Conservation (phyloP, 2,113 vertebrate genomes). For the Telmatochromis sp. region DNA sequence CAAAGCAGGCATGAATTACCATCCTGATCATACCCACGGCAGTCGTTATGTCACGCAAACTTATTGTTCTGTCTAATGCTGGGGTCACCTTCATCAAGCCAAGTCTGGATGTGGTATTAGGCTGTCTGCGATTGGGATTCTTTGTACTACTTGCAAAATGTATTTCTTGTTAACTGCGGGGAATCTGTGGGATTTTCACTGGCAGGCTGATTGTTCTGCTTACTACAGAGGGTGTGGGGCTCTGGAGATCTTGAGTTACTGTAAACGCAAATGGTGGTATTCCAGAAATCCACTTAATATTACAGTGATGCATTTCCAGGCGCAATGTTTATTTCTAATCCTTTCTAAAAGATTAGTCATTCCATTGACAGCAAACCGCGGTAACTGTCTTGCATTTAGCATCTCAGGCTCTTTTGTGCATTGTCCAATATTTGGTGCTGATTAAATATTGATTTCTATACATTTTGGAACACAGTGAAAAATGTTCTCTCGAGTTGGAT, state of each 20-base stretch:
- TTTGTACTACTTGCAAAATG: slow-evolving; percentile 2
- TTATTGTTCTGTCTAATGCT: slow-evolving; percentile 36
- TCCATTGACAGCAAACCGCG: slow-evolving; percentile 23
- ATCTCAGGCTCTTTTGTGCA: slow-evolving; percentile 51
- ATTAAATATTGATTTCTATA: slow-evolving; percentile 77
- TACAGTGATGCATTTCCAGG: slow-evolving; percentile 3
- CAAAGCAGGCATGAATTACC: slow-evolving; percentile 48
- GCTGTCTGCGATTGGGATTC: slow-evolving; percentile 4
- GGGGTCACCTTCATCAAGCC: slow-evolving; percentile 57
- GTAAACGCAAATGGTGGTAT: not conserved
- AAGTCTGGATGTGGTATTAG: not conserved
- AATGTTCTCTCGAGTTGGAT: slow-evolving; percentile 53
- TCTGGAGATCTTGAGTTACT: not conserved
- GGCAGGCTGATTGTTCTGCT: not conserved
- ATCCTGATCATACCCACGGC: slow-evolving; percentile 36
- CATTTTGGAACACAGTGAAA: slow-evolving; percentile 64
- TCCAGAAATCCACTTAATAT: slow-evolving; percentile 25
- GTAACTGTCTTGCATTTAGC: slow-evolving; percentile 37
- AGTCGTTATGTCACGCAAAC: slow-evolving; percentile 21
- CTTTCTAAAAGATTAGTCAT: slow-evolving; percentile 42
- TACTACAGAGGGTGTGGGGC: not conserved
- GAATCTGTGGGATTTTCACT: slow-evolving; percentile 3
- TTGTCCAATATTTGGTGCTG: slow-evolving; percentile 66
- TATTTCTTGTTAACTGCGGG: slow-evolving; percentile 1
- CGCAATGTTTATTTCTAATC: slow-evolving; percentile 17